A percentile compares a stretch with the other conserved stretches of the same genome.
phyloP scores from a whole-genome alignment of 2,888 invertebrate genomes.

The Bibio marci region DNA sequence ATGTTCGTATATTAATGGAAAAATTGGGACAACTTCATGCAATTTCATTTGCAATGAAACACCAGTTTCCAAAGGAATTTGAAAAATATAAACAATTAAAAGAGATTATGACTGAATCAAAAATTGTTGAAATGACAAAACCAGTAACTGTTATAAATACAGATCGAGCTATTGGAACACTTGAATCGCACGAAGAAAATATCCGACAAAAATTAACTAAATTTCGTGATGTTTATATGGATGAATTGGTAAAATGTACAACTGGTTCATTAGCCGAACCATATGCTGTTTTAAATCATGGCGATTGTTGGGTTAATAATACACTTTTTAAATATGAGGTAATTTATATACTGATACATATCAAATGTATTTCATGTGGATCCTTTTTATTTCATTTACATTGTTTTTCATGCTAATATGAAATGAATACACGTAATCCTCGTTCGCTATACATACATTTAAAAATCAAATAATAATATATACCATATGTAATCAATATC shows the following conservation, averaged over 20 bases:
- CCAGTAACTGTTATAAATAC: background rate
- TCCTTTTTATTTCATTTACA: too few species aligned
- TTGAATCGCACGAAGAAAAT: constrained; percentile 6
- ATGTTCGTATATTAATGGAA: constrained; percentile 5
- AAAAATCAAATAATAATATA: too few species aligned
- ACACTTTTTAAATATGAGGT: constrained; percentile 17
- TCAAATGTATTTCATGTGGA: too few species aligned
- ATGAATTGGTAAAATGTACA: background rate
- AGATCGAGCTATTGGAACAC: constrained; percentile 2
- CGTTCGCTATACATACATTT: too few species aligned
- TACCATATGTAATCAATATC: too few species aligned
- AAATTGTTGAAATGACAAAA: background rate
- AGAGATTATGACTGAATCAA: background rate
- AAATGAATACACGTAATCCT: too few species aligned
- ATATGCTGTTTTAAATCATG: constrained; percentile 23
- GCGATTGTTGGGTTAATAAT: constrained; percentile 27
- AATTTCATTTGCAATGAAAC: constrained; percentile 8
- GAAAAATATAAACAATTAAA: constrained; percentile 18
- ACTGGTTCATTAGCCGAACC: constrained; percentile 16
- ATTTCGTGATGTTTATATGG: constrained; percentile 1
- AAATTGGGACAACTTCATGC: constrained; percentile 8
- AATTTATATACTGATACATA: background rate
- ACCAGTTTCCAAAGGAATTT: constrained; percentile 29
- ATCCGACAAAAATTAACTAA: constrained; percentile 4
- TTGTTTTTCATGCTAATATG: too few species aligned